These are phyloP conservation scores for Lasiurus cinereus DNA, from an alignment of 2,113 vertebrate species.

Conservation along the genomic window DNA sequence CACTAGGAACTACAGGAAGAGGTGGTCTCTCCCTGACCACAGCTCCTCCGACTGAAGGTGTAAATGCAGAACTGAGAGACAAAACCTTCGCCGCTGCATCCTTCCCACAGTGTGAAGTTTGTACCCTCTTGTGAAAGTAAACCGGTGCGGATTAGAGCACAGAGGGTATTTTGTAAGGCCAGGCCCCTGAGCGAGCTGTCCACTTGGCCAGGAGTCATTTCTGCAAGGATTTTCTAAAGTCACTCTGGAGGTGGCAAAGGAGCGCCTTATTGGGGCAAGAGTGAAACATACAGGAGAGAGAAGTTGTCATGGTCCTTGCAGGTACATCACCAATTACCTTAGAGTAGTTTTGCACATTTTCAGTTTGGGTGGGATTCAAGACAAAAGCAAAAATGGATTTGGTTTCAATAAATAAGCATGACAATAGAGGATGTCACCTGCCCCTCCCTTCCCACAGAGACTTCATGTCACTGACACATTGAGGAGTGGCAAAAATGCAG, in stretches of 20 bases:
- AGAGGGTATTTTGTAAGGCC: neutral
- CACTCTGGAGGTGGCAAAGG: neutral
- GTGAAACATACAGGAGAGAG: neutral
- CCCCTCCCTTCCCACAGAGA: neutral
- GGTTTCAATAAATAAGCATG: slow-evolving; percentile 15
- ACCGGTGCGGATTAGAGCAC: neutral
- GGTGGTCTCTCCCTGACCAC: neutral
- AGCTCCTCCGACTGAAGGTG: neutral
- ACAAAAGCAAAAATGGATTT: slow-evolving; percentile 23
- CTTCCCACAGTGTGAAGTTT: neutral
- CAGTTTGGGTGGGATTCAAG: neutral
- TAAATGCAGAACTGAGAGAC: neutral
- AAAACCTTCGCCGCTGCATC: neutral
- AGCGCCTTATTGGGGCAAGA: neutral
- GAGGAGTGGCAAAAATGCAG: neutral
- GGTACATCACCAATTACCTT: neutral
- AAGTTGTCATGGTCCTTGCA: neutral
- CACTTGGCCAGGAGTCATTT: neutral
- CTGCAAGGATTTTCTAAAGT: neutral
- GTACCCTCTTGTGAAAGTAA: neutral
- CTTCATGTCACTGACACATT: neutral
- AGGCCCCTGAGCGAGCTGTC: neutral
- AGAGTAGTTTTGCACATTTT: neutral
- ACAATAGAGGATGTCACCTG: neutral
- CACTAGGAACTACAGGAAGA: neutral